phyloP scores from a whole-genome alignment of 2,113 vertebrate genomes.

The Muntiacus muntjak region DNA sequence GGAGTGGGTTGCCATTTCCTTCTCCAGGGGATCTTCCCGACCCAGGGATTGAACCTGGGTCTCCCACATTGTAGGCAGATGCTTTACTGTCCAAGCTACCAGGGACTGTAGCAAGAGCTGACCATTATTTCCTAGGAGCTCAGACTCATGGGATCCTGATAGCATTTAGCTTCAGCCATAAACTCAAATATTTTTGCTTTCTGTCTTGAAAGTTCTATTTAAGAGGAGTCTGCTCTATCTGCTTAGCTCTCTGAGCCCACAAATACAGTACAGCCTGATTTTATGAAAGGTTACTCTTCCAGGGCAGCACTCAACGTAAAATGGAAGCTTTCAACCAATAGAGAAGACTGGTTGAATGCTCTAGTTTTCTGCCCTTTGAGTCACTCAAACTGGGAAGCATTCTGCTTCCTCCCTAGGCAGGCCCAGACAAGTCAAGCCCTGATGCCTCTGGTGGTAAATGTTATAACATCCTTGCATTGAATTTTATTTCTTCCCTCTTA shows the following conservation, averaged over 20 bases:
- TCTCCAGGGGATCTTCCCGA: not conserved
- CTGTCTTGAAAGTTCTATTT: not conserved
- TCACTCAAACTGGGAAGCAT: not conserved
- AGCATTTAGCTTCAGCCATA: not conserved
- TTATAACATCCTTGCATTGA: not conserved
- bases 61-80: not conserved
- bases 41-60: accelerated
- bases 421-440: not conserved
- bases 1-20: not conserved
- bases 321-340: not conserved
- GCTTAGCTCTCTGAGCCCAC: not conserved
- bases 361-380: not conserved
- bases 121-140: not conserved
- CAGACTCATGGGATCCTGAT: not conserved
- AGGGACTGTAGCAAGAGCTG: accelerated
- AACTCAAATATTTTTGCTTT: not conserved
- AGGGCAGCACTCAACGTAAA: not conserved
- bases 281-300: not conserved
- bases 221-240: not conserved
- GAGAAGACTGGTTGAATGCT: not conserved
- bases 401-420: not conserved
- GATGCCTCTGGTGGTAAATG: accelerated
- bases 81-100: not conserved
- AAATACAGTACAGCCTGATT: not conserved
- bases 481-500: not conserved